Evolutionary conservation across 2,797 vertebrate species (phyloP).

Genomic region (Emys orbicularis): DNA sequence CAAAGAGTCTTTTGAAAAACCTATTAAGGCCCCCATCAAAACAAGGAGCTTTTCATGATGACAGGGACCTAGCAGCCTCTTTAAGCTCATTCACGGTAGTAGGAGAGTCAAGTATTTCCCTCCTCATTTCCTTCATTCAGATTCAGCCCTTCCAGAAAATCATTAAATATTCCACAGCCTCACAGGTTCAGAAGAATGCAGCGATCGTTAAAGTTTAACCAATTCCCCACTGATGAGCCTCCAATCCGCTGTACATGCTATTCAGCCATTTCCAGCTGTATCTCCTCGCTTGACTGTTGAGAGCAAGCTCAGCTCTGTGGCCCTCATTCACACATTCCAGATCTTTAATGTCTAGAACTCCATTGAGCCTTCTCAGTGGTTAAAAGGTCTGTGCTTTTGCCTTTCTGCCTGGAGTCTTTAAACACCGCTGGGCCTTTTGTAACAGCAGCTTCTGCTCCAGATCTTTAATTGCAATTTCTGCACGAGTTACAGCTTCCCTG

Average conservation of each 20-base stretch:
- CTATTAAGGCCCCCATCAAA: constrained; percentile 60
- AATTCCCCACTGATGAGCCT: constrained; percentile 32
- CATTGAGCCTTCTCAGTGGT: not conserved
- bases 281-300: not conserved
- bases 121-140: constrained; percentile 42
- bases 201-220: constrained; percentile 39
- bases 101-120: constrained; percentile 33
- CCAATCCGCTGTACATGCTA: accelerated
- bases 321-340: accelerated
- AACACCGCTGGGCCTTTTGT: constrained; percentile 67
- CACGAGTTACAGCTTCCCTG: constrained; percentile 62
- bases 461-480: constrained; percentile 54
- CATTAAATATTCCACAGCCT: constrained; percentile 16
- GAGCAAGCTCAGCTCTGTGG: not conserved
- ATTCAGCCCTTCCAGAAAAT: not conserved
- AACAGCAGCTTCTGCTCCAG: constrained; percentile 48
- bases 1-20: constrained; percentile 61
- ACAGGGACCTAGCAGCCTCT: constrained; percentile 54
- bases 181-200: not conserved
- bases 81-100: constrained; percentile 24
- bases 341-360: constrained; percentile 19
- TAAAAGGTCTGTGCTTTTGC: constrained; percentile 59
- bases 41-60: constrained; percentile 65
- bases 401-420: constrained; percentile 51
- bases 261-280: not conserved